Conservation (phyloP, 2,113 vertebrate genomes). For the Muntiacus reevesi region DNA sequence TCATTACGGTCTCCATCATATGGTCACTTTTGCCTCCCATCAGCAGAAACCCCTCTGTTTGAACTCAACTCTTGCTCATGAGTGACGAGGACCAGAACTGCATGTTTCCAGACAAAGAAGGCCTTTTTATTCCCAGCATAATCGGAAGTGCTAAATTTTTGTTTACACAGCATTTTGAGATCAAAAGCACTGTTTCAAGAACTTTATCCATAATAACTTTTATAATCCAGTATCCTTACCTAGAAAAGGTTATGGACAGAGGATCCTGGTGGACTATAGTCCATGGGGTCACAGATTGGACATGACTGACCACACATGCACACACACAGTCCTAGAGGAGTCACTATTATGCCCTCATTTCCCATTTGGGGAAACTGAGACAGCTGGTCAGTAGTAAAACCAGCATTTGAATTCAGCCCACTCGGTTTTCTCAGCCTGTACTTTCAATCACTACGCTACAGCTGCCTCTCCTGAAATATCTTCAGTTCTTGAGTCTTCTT, state of each 20-base stretch:
- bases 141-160: background rate
- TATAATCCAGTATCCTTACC: background rate
- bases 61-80: background rate
- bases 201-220: background rate
- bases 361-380: background rate
- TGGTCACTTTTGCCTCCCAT: background rate
- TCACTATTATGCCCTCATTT: background rate
- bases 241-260: background rate
- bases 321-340: background rate
- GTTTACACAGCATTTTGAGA: background rate
- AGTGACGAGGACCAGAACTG: background rate
- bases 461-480: background rate
- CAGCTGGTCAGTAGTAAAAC: background rate
- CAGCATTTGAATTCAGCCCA: background rate
- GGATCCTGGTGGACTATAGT: background rate
- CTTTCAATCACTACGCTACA: background rate
- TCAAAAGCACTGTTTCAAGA: background rate
- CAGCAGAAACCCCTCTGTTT: background rate
- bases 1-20: background rate
- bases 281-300: background rate
- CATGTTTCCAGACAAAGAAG: conserved; percentile 2
- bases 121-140: background rate
- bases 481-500: background rate
- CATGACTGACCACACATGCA: background rate
- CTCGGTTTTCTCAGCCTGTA: background rate